These are phyloP conservation scores for Pygathrix nemaeus DNA, from an alignment of 2,113 vertebrate species.

Conservation along the genomic window DNA sequence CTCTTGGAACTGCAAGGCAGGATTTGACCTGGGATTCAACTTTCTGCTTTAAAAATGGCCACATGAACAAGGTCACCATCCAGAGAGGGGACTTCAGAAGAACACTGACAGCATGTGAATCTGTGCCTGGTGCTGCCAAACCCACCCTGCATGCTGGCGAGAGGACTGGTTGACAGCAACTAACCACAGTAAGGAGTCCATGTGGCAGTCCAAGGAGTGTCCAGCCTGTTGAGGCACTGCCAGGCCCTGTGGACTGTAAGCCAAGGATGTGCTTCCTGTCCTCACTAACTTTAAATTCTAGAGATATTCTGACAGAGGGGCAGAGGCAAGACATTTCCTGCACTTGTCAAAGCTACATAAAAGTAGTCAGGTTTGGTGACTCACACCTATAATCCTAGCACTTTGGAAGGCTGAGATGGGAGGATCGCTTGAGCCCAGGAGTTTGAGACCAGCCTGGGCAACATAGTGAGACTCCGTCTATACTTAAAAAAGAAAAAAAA, in stretches of 20 bases:
- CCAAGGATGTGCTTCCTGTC: neutral
- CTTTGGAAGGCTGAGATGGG: too few relatives aligned
- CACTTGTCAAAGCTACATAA: neutral
- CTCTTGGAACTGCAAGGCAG: rapidly evolving
- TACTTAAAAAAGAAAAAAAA: too few relatives aligned
- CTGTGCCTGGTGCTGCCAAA: neutral
- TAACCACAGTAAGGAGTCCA: rapidly evolving
- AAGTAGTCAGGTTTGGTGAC: neutral
- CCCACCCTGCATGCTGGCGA: neutral
- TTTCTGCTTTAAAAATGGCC: neutral
- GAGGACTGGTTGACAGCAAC: neutral
- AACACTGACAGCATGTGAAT: rapidly evolving
- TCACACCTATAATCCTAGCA: too few relatives aligned
- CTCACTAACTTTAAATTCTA: neutral
- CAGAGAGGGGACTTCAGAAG: neutral
- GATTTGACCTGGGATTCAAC: neutral
- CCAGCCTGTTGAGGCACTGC: neutral
- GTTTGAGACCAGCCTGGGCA: too few relatives aligned
- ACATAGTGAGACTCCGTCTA: too few relatives aligned
- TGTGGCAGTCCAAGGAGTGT: neutral
- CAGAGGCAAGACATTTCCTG: neutral
- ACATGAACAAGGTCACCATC: neutral
- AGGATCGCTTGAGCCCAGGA: too few relatives aligned
- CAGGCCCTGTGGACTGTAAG: neutral
- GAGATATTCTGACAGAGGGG: neutral